These are phyloP conservation scores for Drosophila grimshawi DNA, from an alignment of 1,140 invertebrate species.

Conservation along the genomic window DNA sequence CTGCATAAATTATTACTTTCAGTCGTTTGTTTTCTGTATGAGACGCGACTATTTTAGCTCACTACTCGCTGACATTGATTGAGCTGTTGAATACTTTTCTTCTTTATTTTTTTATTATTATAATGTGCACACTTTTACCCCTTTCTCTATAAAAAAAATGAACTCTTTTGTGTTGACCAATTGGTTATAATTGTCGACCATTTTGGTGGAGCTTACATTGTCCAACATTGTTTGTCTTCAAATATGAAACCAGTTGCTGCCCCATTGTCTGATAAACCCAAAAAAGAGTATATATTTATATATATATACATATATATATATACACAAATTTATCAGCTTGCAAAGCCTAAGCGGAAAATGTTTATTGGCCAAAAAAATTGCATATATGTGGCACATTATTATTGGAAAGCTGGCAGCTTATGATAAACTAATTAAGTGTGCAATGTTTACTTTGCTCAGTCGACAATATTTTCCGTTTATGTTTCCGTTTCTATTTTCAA, in stretches of 20 bases:
- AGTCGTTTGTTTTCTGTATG: slow-evolving; percentile 40
- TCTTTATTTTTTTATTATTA: slow-evolving; percentile 17
- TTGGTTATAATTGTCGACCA: slow-evolving; percentile 66
- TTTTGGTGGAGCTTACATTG: slow-evolving; percentile 46
- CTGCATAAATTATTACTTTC: slow-evolving; percentile 75
- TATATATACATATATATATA: not conserved
- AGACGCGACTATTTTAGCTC: slow-evolving; percentile 58
- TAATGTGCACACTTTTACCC: not conserved
- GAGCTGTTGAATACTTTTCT: slow-evolving; percentile 64
- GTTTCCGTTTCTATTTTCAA: slow-evolving; percentile 44
- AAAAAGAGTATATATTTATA: not conserved
- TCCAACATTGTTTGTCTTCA: slow-evolving; percentile 50
- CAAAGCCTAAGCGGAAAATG: slow-evolving; percentile 1
- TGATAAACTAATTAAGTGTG: slow-evolving; percentile 41
- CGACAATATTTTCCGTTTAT: slow-evolving; percentile 55
- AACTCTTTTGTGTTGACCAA: slow-evolving; percentile 30
- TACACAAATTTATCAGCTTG: slow-evolving; percentile 13
- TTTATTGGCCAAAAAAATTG: not conserved
- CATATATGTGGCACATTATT: not conserved
- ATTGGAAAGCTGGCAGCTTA: slow-evolving; percentile 4
- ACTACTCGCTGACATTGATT: slow-evolving; percentile 62
- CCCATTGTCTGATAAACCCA: slow-evolving; percentile 18
- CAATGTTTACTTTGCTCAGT: slow-evolving; percentile 19
- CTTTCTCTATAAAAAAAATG: not conserved
- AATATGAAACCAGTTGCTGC: slow-evolving; percentile 26